Evolutionary conservation across 2,888 invertebrate species (phyloP).

Genomic region (Drosophila buzzatii): DNA sequence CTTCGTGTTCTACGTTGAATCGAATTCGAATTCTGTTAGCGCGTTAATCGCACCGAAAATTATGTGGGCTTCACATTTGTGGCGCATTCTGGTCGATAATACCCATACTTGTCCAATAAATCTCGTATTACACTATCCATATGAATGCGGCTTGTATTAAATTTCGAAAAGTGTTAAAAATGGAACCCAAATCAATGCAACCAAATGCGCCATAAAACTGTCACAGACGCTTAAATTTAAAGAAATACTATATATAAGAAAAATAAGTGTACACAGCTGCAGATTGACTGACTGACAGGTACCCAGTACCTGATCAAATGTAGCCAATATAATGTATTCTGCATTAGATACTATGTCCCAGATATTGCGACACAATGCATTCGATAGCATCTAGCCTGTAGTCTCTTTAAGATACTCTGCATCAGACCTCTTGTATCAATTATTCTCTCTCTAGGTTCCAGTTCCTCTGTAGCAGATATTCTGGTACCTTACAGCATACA

Average conservation of each 20-base stretch:
- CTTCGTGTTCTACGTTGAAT: background rate
- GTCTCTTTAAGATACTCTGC: too few relatives aligned
- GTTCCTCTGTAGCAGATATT: background rate
- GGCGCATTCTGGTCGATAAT: slow-evolving; percentile 50
- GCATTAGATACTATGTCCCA: background rate
- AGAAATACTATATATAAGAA: background rate
- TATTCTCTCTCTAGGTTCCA: too few relatives aligned
- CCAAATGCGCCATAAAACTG: slow-evolving; percentile 73
- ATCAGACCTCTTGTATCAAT: too few relatives aligned
- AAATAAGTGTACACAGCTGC: background rate
- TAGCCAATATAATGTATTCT: too few relatives aligned
- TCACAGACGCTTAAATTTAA: slow-evolving; percentile 46
- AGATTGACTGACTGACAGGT: background rate
- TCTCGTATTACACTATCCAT: slow-evolving; percentile 73
- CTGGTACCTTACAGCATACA: background rate
- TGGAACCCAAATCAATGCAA: slow-evolving; percentile 71
- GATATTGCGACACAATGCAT: background rate
- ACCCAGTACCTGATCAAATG: background rate
- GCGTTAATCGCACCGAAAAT: slow-evolving; percentile 75
- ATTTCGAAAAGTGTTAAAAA: slow-evolving; percentile 65
- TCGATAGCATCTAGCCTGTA: too few relatives aligned
- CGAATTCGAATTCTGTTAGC: slow-evolving; percentile 31
- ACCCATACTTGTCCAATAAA: slow-evolving; percentile 68
- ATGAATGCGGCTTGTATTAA: slow-evolving; percentile 75
- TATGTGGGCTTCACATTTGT: slow-evolving; percentile 57